Conservation (phyloP, 2,888 invertebrate genomes). For the Scaptomyza flava region DNA sequence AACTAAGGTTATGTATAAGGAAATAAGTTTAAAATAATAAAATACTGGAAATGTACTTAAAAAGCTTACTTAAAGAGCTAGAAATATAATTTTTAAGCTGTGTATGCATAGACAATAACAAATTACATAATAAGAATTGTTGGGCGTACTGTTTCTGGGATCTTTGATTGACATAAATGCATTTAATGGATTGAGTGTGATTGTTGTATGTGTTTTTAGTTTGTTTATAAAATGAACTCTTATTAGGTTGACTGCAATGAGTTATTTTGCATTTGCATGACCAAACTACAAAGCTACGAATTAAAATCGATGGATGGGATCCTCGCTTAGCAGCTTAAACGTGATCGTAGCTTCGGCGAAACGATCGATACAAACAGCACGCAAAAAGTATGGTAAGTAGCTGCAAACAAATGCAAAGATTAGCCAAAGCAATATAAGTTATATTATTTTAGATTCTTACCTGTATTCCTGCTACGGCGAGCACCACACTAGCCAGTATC, state of each 20-base stretch:
- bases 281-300: conserved; percentile 58
- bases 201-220: conserved; percentile 15
- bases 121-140: conserved; percentile 32
- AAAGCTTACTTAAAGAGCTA: conserved; percentile 18
- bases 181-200: conserved; percentile 26
- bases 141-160: conserved; percentile 14
- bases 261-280: conserved; percentile 51
- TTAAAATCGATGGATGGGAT: conserved; percentile 77
- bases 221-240: conserved; percentile 2
- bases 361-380: conserved; percentile 96
- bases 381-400: conserved; percentile 95
- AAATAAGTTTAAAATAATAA: neutral
- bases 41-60: conserved; percentile 13
- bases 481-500: conserved; percentile 92
- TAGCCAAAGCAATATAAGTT: conserved; percentile 61
- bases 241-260: conserved; percentile 56
- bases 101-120: conserved; percentile 23
- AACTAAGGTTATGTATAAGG: neutral
- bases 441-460: conserved; percentile 85
- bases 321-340: conserved; percentile 86
- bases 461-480: conserved; percentile 94
- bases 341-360: conserved; percentile 96
- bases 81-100: conserved; percentile 42
- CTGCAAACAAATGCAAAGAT: conserved; percentile 85
- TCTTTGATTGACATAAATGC: conserved; percentile 22